These are phyloP conservation scores for Dromius quadrimaculatus DNA, from an alignment of 2,888 invertebrate species.

Conservation along the genomic window DNA sequence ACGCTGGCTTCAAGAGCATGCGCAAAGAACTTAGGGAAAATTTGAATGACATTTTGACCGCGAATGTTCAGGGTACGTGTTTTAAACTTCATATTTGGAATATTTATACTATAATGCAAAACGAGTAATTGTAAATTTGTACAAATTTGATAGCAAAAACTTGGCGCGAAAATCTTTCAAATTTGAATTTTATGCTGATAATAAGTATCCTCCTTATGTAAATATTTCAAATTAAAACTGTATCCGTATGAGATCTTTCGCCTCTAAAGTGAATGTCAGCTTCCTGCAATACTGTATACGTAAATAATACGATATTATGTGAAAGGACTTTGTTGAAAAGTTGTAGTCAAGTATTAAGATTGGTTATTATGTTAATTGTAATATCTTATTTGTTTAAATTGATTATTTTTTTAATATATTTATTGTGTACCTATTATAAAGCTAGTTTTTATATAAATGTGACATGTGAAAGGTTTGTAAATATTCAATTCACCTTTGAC, in stretches of 20 bases:
- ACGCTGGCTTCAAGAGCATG: constrained; percentile 63
- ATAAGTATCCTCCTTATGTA: too few relatives aligned
- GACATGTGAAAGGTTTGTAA: constrained; percentile 29
- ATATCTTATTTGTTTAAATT: constrained; percentile 50
- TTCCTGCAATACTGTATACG: constrained; percentile 16
- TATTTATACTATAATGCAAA: too few relatives aligned
- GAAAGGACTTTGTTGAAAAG: constrained; percentile 1
- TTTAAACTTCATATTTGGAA: too few relatives aligned
- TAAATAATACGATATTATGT: not conserved
- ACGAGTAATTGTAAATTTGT: not conserved
- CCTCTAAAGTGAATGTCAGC: not conserved
- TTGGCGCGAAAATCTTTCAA: too few relatives aligned
- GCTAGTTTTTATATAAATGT: constrained; percentile 38
- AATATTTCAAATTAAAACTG: too few relatives aligned
- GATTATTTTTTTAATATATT: constrained; percentile 52
- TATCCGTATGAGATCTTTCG: too few relatives aligned
- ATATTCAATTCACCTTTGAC: constrained; percentile 29
- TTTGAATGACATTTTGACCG: not conserved
- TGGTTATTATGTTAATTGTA: constrained; percentile 45
- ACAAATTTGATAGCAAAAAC: not conserved
- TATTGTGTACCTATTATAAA: constrained; percentile 51
- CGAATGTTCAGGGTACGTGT: not conserved
- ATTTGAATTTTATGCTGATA: too few relatives aligned
- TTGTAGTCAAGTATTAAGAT: constrained; percentile 22
- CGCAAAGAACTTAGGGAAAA: constrained; percentile 32